Conservation (phyloP, 1,140 invertebrate genomes). For the Eupristina koningsbergeri region DNA sequence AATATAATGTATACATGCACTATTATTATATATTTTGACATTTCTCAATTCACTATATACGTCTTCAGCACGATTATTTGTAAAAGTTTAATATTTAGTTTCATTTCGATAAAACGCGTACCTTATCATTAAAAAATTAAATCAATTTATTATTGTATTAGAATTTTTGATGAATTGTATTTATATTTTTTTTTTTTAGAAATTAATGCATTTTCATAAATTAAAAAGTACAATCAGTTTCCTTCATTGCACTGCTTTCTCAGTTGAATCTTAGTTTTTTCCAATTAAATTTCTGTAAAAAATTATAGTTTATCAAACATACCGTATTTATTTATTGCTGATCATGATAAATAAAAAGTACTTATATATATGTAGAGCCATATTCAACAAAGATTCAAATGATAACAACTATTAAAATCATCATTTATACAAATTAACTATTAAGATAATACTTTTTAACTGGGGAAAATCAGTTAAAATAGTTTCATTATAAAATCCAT, state of each 20-base stretch:
- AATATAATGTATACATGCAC: too few relatives aligned
- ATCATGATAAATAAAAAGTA: too few relatives aligned
- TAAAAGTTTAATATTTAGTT: background rate
- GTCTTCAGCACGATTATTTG: background rate
- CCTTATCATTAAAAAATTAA: background rate
- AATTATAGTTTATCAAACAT: background rate
- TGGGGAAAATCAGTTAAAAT: background rate
- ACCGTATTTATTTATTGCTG: too few relatives aligned
- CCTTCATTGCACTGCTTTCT: background rate
- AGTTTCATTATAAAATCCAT: background rate
- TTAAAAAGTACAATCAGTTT: background rate
- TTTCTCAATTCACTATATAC: background rate
- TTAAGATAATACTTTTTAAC: background rate
- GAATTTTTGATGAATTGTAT: background rate
- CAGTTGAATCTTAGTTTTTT: background rate
- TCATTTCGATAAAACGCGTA: background rate
- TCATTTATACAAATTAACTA: background rate
- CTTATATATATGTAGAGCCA: background rate
- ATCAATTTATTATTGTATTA: background rate
- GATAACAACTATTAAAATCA: background rate
- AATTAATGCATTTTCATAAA: background rate
- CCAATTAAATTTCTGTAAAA: background rate
- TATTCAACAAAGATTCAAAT: background rate
- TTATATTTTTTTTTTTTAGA: background rate
- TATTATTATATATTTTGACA: too few relatives aligned